phyloP scores from a whole-genome alignment of 2,113 vertebrate genomes.

The Opisthocomus hoazin region DNA sequence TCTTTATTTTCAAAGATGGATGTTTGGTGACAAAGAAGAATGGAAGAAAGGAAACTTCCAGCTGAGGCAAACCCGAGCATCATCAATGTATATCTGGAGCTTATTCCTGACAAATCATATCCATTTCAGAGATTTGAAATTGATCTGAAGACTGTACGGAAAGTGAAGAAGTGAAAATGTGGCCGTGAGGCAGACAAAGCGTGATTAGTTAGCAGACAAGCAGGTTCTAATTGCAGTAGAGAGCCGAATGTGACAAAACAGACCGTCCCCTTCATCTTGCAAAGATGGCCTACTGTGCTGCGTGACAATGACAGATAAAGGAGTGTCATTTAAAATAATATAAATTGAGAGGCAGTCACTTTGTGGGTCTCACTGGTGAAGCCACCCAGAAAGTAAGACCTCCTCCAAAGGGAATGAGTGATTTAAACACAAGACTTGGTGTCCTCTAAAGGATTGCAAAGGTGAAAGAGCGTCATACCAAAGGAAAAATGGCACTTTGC shows the following conservation, averaged over 20 bases:
- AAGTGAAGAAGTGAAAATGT: background rate
- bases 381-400: slow-evolving; percentile 1
- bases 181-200: background rate
- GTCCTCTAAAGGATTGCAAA: background rate
- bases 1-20: background rate
- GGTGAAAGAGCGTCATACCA: background rate
- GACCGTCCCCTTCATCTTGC: background rate
- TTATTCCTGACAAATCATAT: background rate
- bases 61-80: background rate
- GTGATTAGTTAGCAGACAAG: background rate
- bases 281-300: background rate
- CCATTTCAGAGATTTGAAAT: background rate
- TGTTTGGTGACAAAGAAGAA: background rate
- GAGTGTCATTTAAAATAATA: background rate
- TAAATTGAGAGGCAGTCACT: background rate
- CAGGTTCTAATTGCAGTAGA: background rate
- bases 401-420: background rate
- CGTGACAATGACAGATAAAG: background rate
- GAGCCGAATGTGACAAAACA: background rate
- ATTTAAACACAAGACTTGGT: background rate
- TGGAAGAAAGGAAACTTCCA: background rate
- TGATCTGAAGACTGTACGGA: background rate
- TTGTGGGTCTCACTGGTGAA: slow-evolving; percentile 17
- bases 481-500: background rate
- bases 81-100: background rate